Percentiles rank a stretch among this genome's conserved stretches.
Conservation (phyloP, 23 tunicate genomes). For the Oikopleura vanhoeffeni region DNA sequence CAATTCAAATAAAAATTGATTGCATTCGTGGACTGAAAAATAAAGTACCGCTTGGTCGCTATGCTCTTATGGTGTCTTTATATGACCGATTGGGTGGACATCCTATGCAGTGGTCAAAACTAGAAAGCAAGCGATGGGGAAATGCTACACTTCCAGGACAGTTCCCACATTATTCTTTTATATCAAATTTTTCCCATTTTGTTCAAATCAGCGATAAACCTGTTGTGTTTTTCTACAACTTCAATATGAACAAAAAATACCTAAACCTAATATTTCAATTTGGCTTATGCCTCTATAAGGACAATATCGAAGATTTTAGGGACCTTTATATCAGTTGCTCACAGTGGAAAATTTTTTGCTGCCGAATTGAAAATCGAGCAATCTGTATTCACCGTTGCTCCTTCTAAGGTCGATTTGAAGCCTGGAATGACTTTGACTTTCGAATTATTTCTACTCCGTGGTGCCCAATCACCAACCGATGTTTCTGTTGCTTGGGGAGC, state of each 20-base stretch:
- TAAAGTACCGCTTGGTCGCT: slow-evolving; percentile 61
- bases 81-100: slow-evolving; percentile 93
- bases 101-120: slow-evolving; percentile 47
- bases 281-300: too few relatives aligned
- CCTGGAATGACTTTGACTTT: slow-evolving; percentile 84
- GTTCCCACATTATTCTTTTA: too few relatives aligned
- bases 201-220: too few relatives aligned
- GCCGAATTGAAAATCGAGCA: slow-evolving; percentile 44
- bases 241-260: too few relatives aligned
- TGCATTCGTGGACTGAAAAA: slow-evolving; percentile 55
- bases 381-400: slow-evolving; percentile 73
- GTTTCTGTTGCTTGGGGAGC: slow-evolving; percentile 85
- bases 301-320: too few relatives aligned
- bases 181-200: too few relatives aligned
- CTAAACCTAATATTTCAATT: too few relatives aligned
- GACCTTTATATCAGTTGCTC: too few relatives aligned
- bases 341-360: slow-evolving; percentile 45
- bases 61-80: slow-evolving; percentile 70
- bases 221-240: too few relatives aligned
- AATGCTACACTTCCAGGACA: slow-evolving; percentile 74
- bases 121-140: slow-evolving; percentile 81
- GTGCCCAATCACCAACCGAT: slow-evolving; percentile 57
- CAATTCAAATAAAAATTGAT: slow-evolving; percentile 61
- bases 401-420: slow-evolving; percentile 53
- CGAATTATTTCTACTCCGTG: slow-evolving; percentile 63